Evolutionary conservation across 1,140 invertebrate species (phyloP).

Genomic region (Chlorops oryzae): DNA sequence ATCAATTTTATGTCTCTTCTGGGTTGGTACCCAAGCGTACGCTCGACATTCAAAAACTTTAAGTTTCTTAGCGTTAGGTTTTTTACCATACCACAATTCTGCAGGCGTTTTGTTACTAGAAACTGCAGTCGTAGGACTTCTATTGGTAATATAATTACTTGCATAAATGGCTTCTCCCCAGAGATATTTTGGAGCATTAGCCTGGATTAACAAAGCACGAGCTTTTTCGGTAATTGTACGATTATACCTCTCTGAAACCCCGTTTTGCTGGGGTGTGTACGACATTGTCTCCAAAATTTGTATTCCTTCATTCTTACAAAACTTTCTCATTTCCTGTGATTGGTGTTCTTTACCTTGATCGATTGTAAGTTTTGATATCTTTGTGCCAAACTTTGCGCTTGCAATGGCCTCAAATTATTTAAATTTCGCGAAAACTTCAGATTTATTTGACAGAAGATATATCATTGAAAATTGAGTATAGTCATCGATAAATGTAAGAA

Average conservation of each 20-base stretch:
- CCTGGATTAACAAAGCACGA: slow-evolving; percentile 17
- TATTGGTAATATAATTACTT: slow-evolving; percentile 29
- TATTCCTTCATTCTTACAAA: slow-evolving; percentile 12
- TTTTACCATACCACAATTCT: slow-evolving; percentile 32
- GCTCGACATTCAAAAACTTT: slow-evolving; percentile 29
- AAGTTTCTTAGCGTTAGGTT: slow-evolving; percentile 26
- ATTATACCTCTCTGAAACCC: slow-evolving; percentile 29
- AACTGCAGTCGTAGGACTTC: slow-evolving; percentile 17
- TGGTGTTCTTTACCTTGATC: slow-evolving; percentile 36
- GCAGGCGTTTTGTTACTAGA: slow-evolving; percentile 20
- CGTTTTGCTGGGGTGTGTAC: slow-evolving; percentile 36
- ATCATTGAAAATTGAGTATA: slow-evolving; percentile 33
- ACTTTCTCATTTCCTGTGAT: slow-evolving; percentile 9
- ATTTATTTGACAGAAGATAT: slow-evolving; percentile 6
- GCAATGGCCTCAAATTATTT: too few relatives aligned
- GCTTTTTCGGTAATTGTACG: slow-evolving; percentile 30
- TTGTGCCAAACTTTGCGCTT: slow-evolving; percentile 14
- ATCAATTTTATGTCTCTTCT: slow-evolving; percentile 16
- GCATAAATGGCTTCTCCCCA: slow-evolving; percentile 31
- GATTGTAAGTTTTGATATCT: slow-evolving; percentile 9
- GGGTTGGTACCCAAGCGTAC: slow-evolving; percentile 17
- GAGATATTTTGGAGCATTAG: slow-evolving; percentile 20
- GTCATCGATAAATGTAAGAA: slow-evolving; percentile 46
- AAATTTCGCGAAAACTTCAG: slow-evolving; percentile 3
- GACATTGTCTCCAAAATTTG: slow-evolving; percentile 22